A percentile compares a stretch with the other conserved stretches of the same genome.
These are phyloP conservation scores for Podarcis cretensis DNA, from an alignment of 2,113 vertebrate genomes.

Conservation along the genomic window DNA sequence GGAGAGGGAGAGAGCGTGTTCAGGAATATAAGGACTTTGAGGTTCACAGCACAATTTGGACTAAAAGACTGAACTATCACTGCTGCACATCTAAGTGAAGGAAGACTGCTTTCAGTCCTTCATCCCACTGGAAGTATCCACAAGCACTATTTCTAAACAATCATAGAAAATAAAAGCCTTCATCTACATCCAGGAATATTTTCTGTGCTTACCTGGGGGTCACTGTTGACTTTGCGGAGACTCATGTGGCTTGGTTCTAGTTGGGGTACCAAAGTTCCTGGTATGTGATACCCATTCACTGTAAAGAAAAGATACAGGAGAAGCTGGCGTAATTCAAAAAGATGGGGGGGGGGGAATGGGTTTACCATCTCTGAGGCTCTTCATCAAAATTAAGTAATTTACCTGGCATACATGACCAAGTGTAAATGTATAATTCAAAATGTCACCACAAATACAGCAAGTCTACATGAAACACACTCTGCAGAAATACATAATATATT, in stretches of 20 bases:
- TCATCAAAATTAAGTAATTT: neutral
- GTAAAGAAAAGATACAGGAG: constrained; percentile 63
- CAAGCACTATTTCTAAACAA: neutral
- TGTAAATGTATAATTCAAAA: neutral
- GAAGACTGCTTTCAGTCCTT: neutral
- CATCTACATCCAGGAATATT: neutral
- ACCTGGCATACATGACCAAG: neutral
- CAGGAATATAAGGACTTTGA: neutral
- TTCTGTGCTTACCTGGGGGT: constrained; percentile 84
- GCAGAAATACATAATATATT: neutral
- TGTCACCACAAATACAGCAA: neutral
- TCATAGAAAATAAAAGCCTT: neutral
- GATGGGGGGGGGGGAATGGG: neutral
- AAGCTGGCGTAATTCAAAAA: neutral
- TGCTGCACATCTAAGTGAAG: neutral
- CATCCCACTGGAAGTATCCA: neutral
- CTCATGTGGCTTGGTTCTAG: constrained; percentile 82
- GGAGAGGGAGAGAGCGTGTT: neutral
- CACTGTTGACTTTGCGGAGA: constrained; percentile 84
- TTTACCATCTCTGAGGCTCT: neutral
- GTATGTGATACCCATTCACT: constrained; percentile 96
- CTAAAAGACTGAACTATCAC: neutral
- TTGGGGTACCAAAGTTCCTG: constrained; percentile 85
- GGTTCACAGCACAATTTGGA: neutral
- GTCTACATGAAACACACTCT: neutral